Evolutionary conservation across 2,797 vertebrate species (phyloP).

Genomic region (Propithecus perrieri): DNA sequence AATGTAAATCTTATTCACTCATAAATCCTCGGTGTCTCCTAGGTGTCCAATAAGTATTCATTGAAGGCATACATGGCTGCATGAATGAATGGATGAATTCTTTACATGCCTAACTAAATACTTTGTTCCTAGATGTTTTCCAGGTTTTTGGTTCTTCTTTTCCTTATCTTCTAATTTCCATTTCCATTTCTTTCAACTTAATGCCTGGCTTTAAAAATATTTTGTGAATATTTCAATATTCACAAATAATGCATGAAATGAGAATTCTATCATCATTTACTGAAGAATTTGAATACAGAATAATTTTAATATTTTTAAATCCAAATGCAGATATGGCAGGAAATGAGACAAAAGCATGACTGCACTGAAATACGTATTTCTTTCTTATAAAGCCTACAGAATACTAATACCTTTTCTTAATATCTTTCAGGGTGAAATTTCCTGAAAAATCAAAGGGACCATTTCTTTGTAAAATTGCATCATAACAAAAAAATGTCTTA

Average conservation of each 20-base stretch:
- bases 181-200: background rate
- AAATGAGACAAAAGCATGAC: background rate
- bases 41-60: background rate
- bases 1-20: background rate
- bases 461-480: background rate
- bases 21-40: background rate
- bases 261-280: background rate
- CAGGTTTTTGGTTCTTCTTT: background rate
- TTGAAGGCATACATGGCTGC: background rate
- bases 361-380: background rate
- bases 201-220: background rate
- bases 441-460: background rate
- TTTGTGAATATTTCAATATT: background rate
- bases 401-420: background rate
- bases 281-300: slow-evolving; percentile 24
- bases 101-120: background rate
- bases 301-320: slow-evolving; percentile 33
- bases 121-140: background rate
- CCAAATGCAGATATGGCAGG: background rate
- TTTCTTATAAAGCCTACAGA: background rate
- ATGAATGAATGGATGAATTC: background rate
- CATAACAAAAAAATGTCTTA: background rate
- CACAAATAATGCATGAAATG: background rate
- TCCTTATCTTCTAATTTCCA: background rate
- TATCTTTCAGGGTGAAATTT: background rate